Conservation (phyloP, 1,140 invertebrate genomes). For the Archivesica marissinica region DNA sequence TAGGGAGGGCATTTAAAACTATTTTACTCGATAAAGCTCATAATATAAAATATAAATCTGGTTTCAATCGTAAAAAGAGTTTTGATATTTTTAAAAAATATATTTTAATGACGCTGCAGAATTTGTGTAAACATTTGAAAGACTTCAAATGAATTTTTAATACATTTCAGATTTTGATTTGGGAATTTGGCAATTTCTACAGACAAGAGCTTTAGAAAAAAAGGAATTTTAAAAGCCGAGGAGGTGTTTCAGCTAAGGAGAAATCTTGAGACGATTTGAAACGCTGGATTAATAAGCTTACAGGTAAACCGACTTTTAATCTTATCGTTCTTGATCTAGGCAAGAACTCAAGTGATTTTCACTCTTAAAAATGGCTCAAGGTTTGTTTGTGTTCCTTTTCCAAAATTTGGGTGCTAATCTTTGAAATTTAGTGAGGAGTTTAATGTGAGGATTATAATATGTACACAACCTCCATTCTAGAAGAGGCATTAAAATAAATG, state of each 20-base stretch:
- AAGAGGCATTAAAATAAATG: neutral
- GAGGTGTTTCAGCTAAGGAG: neutral
- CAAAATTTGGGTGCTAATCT: slow-evolving; percentile 1
- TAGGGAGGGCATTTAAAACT: neutral
- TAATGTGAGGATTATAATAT: slow-evolving; percentile 38
- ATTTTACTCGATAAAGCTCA: slow-evolving; percentile 9
- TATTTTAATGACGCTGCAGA: neutral
- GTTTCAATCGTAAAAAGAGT: neutral
- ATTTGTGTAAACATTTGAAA: slow-evolving; percentile 6
- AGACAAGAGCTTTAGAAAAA: neutral
- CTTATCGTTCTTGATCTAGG: neutral
- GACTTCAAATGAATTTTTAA: neutral
- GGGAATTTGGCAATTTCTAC: neutral
- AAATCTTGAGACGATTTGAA: neutral
- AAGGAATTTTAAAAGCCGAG: too few relatives aligned
- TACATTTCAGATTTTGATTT: slow-evolving; percentile 9
- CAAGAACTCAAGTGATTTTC: slow-evolving; percentile 8
- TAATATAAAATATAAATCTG: too few relatives aligned
- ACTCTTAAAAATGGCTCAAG: neutral
- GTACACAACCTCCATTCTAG: neutral
- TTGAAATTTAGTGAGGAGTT: slow-evolving; percentile 23
- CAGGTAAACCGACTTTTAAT: neutral
- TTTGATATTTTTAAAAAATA: neutral
- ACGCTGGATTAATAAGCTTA: slow-evolving; percentile 1
- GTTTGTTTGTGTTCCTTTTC: slow-evolving; percentile 25